Conservation (phyloP, 2,113 vertebrate genomes). For the Scomber japonicus region DNA sequence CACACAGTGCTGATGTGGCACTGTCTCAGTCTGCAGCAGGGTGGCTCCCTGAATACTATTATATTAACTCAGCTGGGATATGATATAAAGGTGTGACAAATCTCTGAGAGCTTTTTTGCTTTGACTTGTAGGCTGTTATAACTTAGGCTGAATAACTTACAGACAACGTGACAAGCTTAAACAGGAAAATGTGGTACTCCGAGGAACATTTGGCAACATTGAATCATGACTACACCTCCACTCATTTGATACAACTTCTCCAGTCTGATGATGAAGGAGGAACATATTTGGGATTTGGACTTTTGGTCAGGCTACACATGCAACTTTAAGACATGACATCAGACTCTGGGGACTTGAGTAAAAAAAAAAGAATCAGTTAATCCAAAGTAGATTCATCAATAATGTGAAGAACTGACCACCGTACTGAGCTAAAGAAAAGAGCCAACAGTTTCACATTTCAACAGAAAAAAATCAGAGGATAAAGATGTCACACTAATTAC, state of each 20-base stretch:
- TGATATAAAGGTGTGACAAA: constrained; percentile 19
- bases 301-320: too few species aligned
- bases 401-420: too few species aligned
- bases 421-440: neutral
- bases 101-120: constrained; percentile 52
- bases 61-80: constrained; percentile 57
- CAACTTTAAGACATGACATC: too few species aligned
- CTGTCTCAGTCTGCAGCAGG: constrained; percentile 67
- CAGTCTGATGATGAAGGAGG: too few species aligned
- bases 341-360: too few species aligned
- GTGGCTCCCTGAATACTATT: constrained; percentile 59
- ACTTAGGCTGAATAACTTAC: neutral
- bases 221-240: too few species aligned
- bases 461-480: neutral
- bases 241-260: too few species aligned
- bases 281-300: too few species aligned
- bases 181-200: neutral
- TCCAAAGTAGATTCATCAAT: too few species aligned
- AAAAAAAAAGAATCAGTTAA: too few species aligned
- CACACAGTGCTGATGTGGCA: constrained; percentile 70
- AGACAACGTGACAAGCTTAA: constrained; percentile 28
- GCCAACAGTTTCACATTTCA: neutral
- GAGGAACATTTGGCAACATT: neutral
- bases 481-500: neutral
- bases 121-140: constrained; percentile 41